These are phyloP conservation scores for Vimba vimba DNA, from an alignment of 2,113 vertebrate species.

Conservation along the genomic window DNA sequence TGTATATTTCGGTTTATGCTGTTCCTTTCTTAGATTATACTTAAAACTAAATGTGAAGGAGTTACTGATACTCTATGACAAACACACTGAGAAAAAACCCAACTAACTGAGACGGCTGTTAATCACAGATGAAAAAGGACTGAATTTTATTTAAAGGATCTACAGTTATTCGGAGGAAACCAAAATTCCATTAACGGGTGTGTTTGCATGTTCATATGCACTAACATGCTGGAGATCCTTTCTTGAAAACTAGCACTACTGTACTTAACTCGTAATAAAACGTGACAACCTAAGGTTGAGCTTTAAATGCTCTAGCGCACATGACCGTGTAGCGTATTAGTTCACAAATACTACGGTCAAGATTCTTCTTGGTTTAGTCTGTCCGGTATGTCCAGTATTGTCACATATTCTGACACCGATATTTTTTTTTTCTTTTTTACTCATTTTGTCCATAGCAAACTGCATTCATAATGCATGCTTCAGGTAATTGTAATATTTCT, in stretches of 20 bases:
- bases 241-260: conserved; percentile 49
- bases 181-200: conserved; percentile 25
- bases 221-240: conserved; percentile 46
- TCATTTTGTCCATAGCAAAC: conserved; percentile 45
- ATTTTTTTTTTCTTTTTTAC: neutral
- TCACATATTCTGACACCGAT: conserved; percentile 43
- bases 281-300: conserved; percentile 71
- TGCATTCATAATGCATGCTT: conserved; percentile 45
- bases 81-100: conserved; percentile 27
- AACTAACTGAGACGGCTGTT: conserved; percentile 32
- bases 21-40: conserved; percentile 37
- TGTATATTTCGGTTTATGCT: conserved; percentile 39
- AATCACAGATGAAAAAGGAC: conserved; percentile 11
- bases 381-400: conserved; percentile 62
- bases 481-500: conserved; percentile 39
- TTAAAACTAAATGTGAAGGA: conserved; percentile 46
- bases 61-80: conserved; percentile 35
- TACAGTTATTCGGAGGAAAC: conserved; percentile 29
- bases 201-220: conserved; percentile 46
- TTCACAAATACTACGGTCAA: conserved; percentile 65
- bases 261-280: conserved; percentile 47
- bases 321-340: conserved; percentile 61
- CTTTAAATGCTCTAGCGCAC: conserved; percentile 69
- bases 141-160: neutral
- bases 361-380: conserved; percentile 68